Percentiles rank a stretch among this genome's conserved stretches.
These are phyloP conservation scores for Drosophila pseudoananassae DNA, from an alignment of 1,140 invertebrate genomes.

Conservation along the genomic window DNA sequence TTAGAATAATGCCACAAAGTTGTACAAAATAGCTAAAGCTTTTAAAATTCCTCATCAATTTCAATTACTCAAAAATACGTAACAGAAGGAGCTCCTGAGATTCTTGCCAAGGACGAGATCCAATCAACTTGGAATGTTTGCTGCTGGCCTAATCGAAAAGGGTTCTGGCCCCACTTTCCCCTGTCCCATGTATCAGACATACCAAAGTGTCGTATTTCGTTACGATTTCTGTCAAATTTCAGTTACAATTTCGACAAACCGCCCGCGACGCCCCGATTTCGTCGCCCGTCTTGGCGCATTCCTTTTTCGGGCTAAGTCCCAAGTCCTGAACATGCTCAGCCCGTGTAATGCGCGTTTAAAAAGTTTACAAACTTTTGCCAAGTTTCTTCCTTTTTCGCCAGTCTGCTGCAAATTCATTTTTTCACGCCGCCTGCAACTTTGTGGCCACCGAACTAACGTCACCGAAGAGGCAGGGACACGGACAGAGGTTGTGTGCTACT, in stretches of 20 bases:
- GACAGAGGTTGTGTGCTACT: background rate
- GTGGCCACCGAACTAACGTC: slow-evolving; percentile 40
- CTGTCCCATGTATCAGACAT: slow-evolving; percentile 44
- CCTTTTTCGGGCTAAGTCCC: slow-evolving; percentile 48
- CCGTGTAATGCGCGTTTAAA: slow-evolving; percentile 81
- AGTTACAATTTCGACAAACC: slow-evolving; percentile 33
- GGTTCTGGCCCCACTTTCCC: slow-evolving; percentile 1
- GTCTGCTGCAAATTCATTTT: slow-evolving; percentile 61
- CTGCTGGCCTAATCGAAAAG: slow-evolving; percentile 45
- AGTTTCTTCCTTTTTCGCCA: slow-evolving; percentile 34
- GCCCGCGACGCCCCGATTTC: background rate
- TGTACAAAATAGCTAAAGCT: background rate
- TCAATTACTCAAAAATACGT: slow-evolving; percentile 41
- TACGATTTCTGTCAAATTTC: slow-evolving; percentile 35
- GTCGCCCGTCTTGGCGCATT: slow-evolving; percentile 28
- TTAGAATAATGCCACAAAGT: background rate
- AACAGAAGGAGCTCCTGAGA: slow-evolving; percentile 9
- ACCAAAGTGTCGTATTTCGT: slow-evolving; percentile 40
- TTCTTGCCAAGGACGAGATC: slow-evolving; percentile 11
- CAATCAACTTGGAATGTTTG: slow-evolving; percentile 52
- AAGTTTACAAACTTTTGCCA: slow-evolving; percentile 80
- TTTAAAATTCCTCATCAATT: slow-evolving; percentile 15
- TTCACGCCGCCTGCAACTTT: slow-evolving; percentile 68
- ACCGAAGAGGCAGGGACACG: slow-evolving; percentile 3
- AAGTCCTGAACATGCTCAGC: slow-evolving; percentile 70